Percentiles rank a stretch among this genome's conserved stretches.
Evolutionary conservation across 2,113 vertebrate species (phyloP).

Genomic region (Hippocampus zosterae): DNA sequence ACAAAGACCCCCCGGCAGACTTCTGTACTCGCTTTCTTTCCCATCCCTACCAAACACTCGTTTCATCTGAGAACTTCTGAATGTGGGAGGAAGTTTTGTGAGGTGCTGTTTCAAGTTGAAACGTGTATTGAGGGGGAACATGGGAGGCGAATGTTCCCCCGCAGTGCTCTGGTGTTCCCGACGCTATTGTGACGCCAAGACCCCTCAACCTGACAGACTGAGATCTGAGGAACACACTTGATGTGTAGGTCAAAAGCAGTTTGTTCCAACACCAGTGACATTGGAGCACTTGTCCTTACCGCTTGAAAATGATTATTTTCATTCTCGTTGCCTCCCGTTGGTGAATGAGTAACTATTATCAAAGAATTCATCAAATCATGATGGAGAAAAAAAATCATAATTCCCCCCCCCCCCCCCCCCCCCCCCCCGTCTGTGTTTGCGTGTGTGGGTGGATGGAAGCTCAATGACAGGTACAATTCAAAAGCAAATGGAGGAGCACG

Average conservation of each 20-base stretch:
- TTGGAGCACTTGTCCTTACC: too few relatives aligned
- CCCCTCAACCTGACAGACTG: too few relatives aligned
- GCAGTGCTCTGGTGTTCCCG: background rate
- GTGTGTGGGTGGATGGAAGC: conserved; percentile 39
- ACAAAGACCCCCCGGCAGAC: background rate
- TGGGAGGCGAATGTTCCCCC: background rate
- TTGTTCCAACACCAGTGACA: too few relatives aligned
- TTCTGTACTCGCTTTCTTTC: background rate
- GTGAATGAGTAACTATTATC: background rate
- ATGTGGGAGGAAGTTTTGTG: background rate
- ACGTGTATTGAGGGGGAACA: background rate
- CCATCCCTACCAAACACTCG: background rate
- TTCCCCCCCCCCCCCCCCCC: too few relatives aligned
- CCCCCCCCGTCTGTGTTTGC: conserved; percentile 1
- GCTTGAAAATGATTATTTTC: too few relatives aligned
- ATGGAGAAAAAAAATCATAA: background rate
- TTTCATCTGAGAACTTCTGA: background rate
- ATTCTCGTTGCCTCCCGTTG: background rate
- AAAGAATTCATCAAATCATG: background rate
- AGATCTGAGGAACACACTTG: too few relatives aligned
- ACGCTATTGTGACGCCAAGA: background rate
- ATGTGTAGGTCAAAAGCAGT: too few relatives aligned
- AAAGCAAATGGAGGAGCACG: conserved; percentile 63
- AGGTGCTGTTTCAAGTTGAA: background rate
- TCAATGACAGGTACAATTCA: conserved; percentile 56